Evolutionary conservation across 1,140 invertebrate genomes (phyloP).

Genomic region (Pseudomyrmex sp.): DNA sequence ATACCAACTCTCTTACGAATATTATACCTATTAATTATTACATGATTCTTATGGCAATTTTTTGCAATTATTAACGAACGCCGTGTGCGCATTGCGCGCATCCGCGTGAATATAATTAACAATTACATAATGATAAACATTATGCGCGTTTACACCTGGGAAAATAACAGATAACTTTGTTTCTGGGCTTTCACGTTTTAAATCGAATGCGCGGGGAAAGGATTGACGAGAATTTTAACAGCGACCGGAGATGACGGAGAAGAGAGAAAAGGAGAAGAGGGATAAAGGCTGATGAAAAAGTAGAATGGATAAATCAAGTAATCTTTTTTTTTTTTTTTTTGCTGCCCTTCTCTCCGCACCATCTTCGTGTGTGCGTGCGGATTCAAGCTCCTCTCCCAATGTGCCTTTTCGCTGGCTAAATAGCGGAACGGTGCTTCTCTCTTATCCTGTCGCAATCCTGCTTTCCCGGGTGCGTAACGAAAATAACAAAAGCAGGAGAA

Average conservation of each 20-base stretch:
- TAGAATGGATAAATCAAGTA: constrained; percentile 47
- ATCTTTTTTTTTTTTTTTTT: constrained; percentile 16
- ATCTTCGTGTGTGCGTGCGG: constrained; percentile 4
- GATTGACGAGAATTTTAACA: constrained; percentile 49
- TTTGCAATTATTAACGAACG: constrained; percentile 74
- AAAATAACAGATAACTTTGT: constrained; percentile 60
- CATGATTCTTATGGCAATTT: constrained; percentile 74
- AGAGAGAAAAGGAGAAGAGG: constrained; percentile 34
- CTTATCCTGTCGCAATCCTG: constrained; percentile 65
- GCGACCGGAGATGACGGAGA: constrained; percentile 26
- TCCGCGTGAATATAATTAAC: constrained; percentile 56
- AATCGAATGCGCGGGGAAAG: constrained; percentile 14
- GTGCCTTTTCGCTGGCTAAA: constrained; percentile 68
- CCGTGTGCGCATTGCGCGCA: constrained; percentile 28
- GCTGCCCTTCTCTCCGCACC: constrained; percentile 65
- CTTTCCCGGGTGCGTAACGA: constrained; percentile 77
- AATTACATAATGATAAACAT: constrained; percentile 53
- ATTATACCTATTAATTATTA: constrained; percentile 74
- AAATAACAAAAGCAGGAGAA: constrained; percentile 36
- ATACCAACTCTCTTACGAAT: constrained; percentile 80
- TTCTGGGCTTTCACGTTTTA: constrained; percentile 66
- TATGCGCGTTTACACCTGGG: constrained; percentile 73
- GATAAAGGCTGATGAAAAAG: constrained; percentile 30
- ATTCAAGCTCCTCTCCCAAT: constrained; percentile 54
- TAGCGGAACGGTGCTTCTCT: constrained; percentile 69